phyloP scores from a whole-genome alignment of 2,113 vertebrate genomes.

The Carettochelys insculpta region DNA sequence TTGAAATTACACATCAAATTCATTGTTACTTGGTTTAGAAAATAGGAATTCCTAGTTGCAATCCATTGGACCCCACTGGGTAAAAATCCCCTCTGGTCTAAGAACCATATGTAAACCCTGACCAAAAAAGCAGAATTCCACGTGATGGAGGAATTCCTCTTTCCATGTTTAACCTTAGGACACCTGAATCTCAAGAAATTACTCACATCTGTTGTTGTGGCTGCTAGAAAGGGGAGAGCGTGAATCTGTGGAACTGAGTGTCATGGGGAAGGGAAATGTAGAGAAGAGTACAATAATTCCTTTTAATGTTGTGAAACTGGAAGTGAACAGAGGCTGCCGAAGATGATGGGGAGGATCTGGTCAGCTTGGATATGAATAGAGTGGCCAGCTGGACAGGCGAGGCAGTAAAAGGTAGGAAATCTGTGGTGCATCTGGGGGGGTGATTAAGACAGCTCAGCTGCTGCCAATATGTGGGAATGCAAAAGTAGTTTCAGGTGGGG shows the following conservation, averaged over 20 bases:
- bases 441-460: neutral
- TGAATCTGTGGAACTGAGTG: neutral
- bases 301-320: neutral
- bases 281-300: neutral
- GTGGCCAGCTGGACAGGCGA: neutral
- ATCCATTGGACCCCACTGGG: neutral
- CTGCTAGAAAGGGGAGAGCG: fast-evolving
- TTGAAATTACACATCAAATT: neutral
- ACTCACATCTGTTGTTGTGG: fast-evolving
- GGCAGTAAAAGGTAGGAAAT: neutral
- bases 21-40: neutral
- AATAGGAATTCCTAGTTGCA: neutral
- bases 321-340: neutral
- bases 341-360: neutral
- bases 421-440: neutral
- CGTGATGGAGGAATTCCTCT: neutral
- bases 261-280: neutral
- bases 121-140: neutral
- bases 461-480: neutral
- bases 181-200: neutral
- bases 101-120: neutral
- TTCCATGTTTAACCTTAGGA: fast-evolving
- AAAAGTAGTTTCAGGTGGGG: neutral
- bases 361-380: neutral
- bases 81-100: neutral